Evolutionary conservation across 2,888 invertebrate species (phyloP).

Genomic region (Polyploca ridens): DNA sequence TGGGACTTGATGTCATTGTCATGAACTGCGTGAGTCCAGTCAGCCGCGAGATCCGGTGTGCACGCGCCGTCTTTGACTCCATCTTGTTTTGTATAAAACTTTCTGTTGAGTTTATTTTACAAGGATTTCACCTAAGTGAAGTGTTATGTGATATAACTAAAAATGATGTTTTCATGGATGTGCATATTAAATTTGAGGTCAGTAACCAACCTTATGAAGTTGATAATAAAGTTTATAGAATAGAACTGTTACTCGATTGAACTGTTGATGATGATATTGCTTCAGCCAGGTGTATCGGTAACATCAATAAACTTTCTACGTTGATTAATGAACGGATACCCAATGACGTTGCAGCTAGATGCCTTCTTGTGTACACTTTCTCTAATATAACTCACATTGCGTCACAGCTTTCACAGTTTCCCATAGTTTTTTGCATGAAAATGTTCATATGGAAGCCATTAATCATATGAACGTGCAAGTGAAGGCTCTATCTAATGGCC

Average conservation of each 20-base stretch:
- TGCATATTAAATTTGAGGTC: not conserved
- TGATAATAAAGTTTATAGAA: not conserved
- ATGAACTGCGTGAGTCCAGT: constrained; percentile 62
- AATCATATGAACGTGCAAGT: not conserved
- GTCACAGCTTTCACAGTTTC: constrained; percentile 58
- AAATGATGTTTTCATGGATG: not conserved
- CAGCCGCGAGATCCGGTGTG: constrained; percentile 69
- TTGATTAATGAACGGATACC: constrained; percentile 64
- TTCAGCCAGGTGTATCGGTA: constrained; percentile 30
- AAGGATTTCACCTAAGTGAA: constrained; percentile 16
- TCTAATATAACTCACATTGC: constrained; percentile 57
- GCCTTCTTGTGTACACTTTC: constrained; percentile 61
- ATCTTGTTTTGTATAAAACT: constrained; percentile 44
- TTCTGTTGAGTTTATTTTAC: constrained; percentile 20
- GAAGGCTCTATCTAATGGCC: not conserved
- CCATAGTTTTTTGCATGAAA: constrained; percentile 25
- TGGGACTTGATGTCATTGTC: constrained; percentile 67
- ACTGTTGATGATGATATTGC: constrained; percentile 23
- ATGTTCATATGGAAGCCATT: not conserved
- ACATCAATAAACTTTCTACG: constrained; percentile 70
- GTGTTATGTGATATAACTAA: not conserved
- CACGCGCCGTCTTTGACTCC: constrained; percentile 49
- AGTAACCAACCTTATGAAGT: not conserved
- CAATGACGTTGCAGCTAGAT: constrained; percentile 55
- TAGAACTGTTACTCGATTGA: not conserved